Evolutionary conservation across 1,140 invertebrate species (phyloP), one percentile per base, ranked within the genome.

Genomic region (Plectrocnemia conspersa): DNA sequence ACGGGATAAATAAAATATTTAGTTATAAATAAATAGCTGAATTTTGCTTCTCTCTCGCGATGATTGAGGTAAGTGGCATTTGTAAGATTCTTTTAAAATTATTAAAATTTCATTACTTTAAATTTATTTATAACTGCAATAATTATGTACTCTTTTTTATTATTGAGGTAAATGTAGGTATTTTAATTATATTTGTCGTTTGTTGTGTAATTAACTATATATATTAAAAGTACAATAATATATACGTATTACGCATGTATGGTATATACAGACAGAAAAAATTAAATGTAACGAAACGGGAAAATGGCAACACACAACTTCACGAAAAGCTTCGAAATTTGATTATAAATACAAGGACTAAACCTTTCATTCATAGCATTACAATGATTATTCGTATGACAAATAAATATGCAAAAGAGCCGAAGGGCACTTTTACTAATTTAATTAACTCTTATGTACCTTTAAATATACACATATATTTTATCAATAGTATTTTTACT

Each of bases 111-210:
- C n/a, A n/a, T n/a, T n/a, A n/a, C n/a, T n/a, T n/a, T n/a, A n/a
- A 25, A 41, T 49, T 54, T 25, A 24, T 23, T 36, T 32, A 52
- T 45, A 42, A 52, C 48, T 50, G 50, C 46, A 49, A 57, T 32
- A 38, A 29, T 56, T 44, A 32, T 56, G 46, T 46, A 56, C 42
- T 27, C 42, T 25, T 41, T 52, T 49, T 50, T 57, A 23, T 53
- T 44, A 24, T 58, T 61, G 59, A 61, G 59, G 59, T 61, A 61
- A 61, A 61, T 54, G 55, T 53, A 61, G 59, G 59, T 61, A 61
- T 61, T 61, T 61, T 53, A 50, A 57, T 57, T 57, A 50, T 57
- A 60, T 40, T 33, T 53, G 38, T 52, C 53, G 54, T 54, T 48
- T 42, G 53, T 55, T 24, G 29, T 38, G 25, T 56, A 41, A 38